These are phyloP conservation scores for Drosophila dives DNA, from an alignment of 2,888 invertebrate genomes.

Conservation along the genomic window DNA sequence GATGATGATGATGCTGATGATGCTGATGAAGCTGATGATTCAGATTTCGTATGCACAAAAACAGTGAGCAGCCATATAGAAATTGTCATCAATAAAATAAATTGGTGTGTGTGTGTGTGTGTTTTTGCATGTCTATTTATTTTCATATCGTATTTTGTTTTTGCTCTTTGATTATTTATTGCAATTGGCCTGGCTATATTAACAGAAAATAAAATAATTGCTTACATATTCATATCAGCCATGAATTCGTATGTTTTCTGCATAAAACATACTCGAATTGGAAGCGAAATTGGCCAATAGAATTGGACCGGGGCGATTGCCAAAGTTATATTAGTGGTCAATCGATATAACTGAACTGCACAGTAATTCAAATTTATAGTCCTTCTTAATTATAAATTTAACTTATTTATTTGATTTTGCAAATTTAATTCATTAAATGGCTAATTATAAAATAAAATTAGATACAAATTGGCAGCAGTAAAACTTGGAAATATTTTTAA, in stretches of 20 bases:
- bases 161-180: slow-evolving; percentile 25
- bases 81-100: slow-evolving; percentile 74
- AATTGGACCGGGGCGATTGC: background rate
- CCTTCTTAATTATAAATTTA: background rate
- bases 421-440: too few relatives aligned
- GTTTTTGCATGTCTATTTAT: slow-evolving; percentile 24
- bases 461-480: too few relatives aligned
- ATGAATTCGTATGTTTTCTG: slow-evolving; percentile 13
- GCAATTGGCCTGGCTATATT: slow-evolving; percentile 39
- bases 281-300: background rate
- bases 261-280: slow-evolving; percentile 6
- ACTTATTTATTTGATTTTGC: too few relatives aligned
- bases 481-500: background rate
- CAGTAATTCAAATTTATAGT: slow-evolving; percentile 12
- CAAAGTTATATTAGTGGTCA: background rate
- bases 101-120: slow-evolving; percentile 29
- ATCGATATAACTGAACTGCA: background rate
- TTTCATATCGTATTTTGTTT: background rate
- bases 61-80: slow-evolving; percentile 47
- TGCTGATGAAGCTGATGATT: slow-evolving; percentile 28
- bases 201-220: slow-evolving; percentile 50
- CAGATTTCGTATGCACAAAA: slow-evolving; percentile 73
- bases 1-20: slow-evolving; percentile 39
- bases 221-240: slow-evolving; percentile 31
- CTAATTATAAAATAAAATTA: too few relatives aligned